Evolutionary conservation across 2,888 invertebrate genomes (phyloP).

Genomic region (Brenthis hecate): DNA sequence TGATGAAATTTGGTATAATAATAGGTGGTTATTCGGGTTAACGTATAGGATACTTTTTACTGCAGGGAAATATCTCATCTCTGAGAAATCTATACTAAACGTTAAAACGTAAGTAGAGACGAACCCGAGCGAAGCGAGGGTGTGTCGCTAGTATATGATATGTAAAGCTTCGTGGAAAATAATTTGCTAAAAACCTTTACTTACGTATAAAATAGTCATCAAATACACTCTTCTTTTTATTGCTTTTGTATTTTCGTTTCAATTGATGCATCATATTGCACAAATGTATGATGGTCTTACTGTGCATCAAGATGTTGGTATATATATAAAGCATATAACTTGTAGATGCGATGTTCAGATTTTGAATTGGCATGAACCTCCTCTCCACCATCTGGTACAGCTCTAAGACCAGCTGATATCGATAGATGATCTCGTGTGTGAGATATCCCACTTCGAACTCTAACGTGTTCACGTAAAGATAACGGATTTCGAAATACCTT

Average conservation of each 20-base stretch:
- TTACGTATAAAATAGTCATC: conserved; percentile 18
- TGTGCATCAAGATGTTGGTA: conserved; percentile 45
- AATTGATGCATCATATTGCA: conserved; percentile 56
- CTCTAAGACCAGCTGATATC: conserved; percentile 52
- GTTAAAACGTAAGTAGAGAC: too few relatives aligned
- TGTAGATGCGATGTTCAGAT: conserved; percentile 21
- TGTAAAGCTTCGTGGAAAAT: too few relatives aligned
- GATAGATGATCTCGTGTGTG: conserved; percentile 48
- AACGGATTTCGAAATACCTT: conserved; percentile 40
- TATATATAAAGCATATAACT: conserved; percentile 51
- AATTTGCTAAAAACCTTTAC: neutral
- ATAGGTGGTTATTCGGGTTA: too few relatives aligned
- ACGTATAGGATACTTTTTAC: too few relatives aligned
- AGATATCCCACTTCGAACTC: conserved; percentile 56
- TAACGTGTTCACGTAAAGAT: conserved; percentile 44
- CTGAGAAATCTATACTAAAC: too few relatives aligned
- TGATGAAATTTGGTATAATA: too few relatives aligned
- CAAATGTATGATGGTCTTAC: conserved; percentile 47
- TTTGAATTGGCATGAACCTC: conserved; percentile 13
- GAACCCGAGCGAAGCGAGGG: too few relatives aligned
- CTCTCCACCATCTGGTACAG: conserved; percentile 45
- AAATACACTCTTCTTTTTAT: conserved; percentile 27
- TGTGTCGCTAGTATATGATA: too few relatives aligned
- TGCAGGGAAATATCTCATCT: too few relatives aligned
- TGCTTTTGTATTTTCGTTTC: conserved; percentile 43